Percentiles rank a stretch among this genome's conserved stretches.
Evolutionary conservation across 1,140 invertebrate genomes (phyloP).

Genomic region (Orius laevigatus): DNA sequence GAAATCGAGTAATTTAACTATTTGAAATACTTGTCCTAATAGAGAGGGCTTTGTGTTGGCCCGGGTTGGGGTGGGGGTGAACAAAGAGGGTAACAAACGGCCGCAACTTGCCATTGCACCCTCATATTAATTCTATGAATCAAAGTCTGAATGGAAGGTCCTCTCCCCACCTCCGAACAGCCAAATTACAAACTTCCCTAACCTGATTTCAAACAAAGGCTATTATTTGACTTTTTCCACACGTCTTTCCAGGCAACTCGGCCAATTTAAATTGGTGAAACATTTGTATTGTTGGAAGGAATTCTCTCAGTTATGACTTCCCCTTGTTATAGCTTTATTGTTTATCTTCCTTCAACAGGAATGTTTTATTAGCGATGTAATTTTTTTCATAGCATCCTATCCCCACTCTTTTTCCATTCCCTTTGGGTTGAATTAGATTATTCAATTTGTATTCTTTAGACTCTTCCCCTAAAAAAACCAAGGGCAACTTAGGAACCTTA

Average conservation of each 20-base stretch:
- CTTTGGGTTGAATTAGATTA: too few relatives aligned
- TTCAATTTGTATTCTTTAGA: too few relatives aligned
- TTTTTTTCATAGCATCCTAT: too few relatives aligned
- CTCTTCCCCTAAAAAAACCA: not conserved
- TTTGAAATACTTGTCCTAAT: constrained; percentile 1
- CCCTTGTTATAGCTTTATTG: constrained; percentile 1
- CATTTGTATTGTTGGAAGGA: constrained; percentile 6
- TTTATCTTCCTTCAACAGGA: constrained; percentile 5
- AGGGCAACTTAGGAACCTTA: constrained; percentile 4
- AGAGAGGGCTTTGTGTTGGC: not conserved
- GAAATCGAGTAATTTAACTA: constrained; percentile 3
- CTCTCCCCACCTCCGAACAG: too few relatives aligned
- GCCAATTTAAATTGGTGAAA: constrained; percentile 7
- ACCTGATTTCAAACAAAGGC: constrained; percentile 11
- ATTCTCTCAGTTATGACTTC: not conserved
- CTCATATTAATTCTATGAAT: constrained; percentile 13
- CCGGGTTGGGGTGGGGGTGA: not conserved
- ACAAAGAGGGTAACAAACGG: constrained; percentile 11
- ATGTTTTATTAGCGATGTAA: not conserved
- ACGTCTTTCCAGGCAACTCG: constrained; percentile 2
- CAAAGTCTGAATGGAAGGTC: constrained; percentile 10
- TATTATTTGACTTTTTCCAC: constrained; percentile 12
- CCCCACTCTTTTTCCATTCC: too few relatives aligned
- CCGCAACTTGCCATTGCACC: constrained; percentile 6
- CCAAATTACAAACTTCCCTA: constrained; percentile 8